Conservation (phyloP, 2,113 vertebrate genomes). For the Phodopus roborovskii region DNA sequence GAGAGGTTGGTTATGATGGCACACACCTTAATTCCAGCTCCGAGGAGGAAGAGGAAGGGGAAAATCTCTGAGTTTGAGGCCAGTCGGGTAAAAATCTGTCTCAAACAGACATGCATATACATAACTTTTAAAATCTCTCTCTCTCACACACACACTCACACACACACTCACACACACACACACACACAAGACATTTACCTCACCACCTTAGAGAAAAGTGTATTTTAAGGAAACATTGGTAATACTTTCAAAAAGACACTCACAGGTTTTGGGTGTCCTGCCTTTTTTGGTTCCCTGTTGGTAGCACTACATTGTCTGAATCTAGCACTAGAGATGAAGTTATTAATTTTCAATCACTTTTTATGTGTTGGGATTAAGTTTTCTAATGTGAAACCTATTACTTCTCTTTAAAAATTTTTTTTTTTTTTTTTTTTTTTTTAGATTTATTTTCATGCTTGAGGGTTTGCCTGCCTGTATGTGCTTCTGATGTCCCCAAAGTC, state of each 20-base stretch:
- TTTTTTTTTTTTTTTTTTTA: not conserved
- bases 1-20: not conserved
- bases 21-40: not conserved
- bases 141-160: not conserved
- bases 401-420: slow-evolving; percentile 3
- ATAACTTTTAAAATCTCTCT: not conserved
- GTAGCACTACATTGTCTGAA: not conserved
- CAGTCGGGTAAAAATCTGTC: not conserved
- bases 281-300: not conserved
- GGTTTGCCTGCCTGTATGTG: not conserved
- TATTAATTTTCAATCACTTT: not conserved
- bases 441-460: not conserved
- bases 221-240: not conserved
- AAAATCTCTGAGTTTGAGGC: not conserved
- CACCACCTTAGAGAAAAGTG: not conserved
- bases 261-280: not conserved
- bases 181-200: not conserved
- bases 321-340: not conserved
- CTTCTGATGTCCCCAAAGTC: not conserved
- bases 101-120: not conserved
- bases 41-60: not conserved
- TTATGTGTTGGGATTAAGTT: not conserved
- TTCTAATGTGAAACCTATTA: not conserved
- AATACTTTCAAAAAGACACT: slow-evolving; percentile 27
- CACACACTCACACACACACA: not conserved